These are phyloP conservation scores for Chorisops tibialis DNA, from an alignment of 2,888 invertebrate species.

Conservation along the genomic window DNA sequence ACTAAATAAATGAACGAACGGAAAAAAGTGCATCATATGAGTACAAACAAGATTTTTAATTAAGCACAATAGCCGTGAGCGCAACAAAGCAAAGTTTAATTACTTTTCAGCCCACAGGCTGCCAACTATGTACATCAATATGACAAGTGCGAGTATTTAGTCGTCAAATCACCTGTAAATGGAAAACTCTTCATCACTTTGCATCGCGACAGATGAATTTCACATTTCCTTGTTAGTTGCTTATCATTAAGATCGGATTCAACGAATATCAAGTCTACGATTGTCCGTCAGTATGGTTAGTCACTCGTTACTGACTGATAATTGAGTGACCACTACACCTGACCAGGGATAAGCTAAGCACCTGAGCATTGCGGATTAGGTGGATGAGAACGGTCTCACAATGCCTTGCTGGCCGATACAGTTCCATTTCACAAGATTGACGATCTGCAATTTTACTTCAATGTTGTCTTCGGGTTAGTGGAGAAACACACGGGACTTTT, in stretches of 20 bases:
- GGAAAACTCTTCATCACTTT: slow-evolving; percentile 17
- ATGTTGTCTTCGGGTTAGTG: no score
- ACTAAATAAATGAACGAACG: no score
- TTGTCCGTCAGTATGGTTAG: not conserved
- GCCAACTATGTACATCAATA: slow-evolving; percentile 8
- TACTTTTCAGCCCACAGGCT: slow-evolving; percentile 11
- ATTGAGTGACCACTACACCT: slow-evolving; percentile 1
- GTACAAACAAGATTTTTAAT: not conserved
- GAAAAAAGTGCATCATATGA: no score
- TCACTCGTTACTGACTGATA: slow-evolving; percentile 4
- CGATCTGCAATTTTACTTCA: no score
- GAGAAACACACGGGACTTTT: no score
- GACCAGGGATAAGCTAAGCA: no score
- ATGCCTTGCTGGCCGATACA: no score
- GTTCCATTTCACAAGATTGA: no score
- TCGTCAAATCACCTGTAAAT: slow-evolving; percentile 21
- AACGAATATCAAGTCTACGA: slow-evolving; percentile 2
- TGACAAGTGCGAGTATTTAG: slow-evolving; percentile 1
- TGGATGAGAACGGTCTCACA: no score
- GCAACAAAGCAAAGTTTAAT: slow-evolving; percentile 2
- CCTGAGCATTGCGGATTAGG: no score
- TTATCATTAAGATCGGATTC: slow-evolving; percentile 1
- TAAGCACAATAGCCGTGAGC: slow-evolving; percentile 11
- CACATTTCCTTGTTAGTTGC: slow-evolving; percentile 15
- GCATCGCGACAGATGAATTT: slow-evolving; percentile 5